phyloP scores from a whole-genome alignment of 2,797 vertebrate genomes.

The Enteromius trimaculatus region DNA sequence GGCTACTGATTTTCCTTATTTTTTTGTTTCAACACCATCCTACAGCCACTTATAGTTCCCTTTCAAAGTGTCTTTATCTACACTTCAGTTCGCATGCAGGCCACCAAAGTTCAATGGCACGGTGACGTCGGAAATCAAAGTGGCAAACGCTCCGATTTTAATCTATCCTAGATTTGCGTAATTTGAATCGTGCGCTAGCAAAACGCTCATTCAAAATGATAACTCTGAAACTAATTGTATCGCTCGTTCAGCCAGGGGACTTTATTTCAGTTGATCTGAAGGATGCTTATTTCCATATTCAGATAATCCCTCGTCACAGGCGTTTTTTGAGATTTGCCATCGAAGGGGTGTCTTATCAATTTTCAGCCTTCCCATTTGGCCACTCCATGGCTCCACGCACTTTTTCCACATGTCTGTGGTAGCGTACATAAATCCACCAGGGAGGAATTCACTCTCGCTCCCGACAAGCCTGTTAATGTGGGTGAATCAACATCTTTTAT shows the following conservation, averaged over 20 bases:
- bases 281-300: background rate
- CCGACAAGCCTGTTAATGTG: background rate
- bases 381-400: background rate
- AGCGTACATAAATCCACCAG: accelerated
- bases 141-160: too few relatives aligned
- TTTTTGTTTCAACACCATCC: background rate
- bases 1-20: background rate
- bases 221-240: background rate
- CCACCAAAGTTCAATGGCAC: too few relatives aligned
- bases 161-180: background rate
- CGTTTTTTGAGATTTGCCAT: background rate
- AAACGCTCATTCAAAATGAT: background rate
- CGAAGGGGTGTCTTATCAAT: background rate
- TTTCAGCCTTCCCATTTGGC: background rate
- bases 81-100: too few relatives aligned
- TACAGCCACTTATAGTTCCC: background rate
- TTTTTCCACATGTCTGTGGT: background rate
- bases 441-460: background rate
- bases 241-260: background rate
- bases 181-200: background rate
- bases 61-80: too few relatives aligned
- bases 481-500: background rate
- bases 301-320: background rate
- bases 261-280: background rate
- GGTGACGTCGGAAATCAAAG: too few relatives aligned